Conservation (phyloP, 2,888 invertebrate genomes). For the Ichneumoninae sp. region DNA sequence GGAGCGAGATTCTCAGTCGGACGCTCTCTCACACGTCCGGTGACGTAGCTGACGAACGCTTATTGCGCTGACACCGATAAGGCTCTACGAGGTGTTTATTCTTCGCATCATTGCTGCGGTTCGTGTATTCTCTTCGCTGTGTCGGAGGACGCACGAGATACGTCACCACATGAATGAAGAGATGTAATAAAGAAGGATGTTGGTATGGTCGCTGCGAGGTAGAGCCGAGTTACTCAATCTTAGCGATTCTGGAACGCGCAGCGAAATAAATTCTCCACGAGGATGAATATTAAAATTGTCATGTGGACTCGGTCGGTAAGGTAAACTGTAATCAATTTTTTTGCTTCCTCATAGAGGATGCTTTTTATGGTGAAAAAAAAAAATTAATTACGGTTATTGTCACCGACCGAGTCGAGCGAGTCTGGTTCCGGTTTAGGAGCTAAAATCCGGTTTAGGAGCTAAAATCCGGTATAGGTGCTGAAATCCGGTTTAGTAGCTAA, state of each 20-base stretch:
- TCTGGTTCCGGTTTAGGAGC: too few relatives aligned
- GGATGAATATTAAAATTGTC: background rate
- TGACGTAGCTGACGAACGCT: conserved; percentile 65
- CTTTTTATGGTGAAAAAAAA: too few relatives aligned
- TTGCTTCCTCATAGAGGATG: too few relatives aligned
- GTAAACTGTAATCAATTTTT: background rate
- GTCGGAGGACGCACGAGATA: conserved; percentile 18
- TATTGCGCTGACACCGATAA: conserved; percentile 66
- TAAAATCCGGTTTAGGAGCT: too few relatives aligned
- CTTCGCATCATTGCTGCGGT: conserved; percentile 58
- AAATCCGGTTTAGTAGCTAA: too few relatives aligned
- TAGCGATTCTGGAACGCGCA: background rate
- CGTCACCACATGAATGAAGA: conserved; percentile 58
- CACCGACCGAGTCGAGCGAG: too few relatives aligned
- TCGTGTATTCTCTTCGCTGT: conserved; percentile 35
- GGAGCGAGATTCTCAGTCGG: conserved; percentile 46
- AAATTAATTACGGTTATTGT: too few relatives aligned
- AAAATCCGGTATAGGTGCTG: too few relatives aligned
- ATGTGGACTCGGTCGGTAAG: background rate
- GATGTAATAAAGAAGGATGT: conserved; percentile 47
- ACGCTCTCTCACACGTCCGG: conserved; percentile 56
- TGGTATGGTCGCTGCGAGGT: background rate
- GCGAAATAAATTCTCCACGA: background rate
- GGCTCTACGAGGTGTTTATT: conserved; percentile 62
- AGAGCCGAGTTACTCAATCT: background rate